Base-by-base conservation (phyloP, 2,888 invertebrate species). In the Cylindroiulus punctatus region DNA sequence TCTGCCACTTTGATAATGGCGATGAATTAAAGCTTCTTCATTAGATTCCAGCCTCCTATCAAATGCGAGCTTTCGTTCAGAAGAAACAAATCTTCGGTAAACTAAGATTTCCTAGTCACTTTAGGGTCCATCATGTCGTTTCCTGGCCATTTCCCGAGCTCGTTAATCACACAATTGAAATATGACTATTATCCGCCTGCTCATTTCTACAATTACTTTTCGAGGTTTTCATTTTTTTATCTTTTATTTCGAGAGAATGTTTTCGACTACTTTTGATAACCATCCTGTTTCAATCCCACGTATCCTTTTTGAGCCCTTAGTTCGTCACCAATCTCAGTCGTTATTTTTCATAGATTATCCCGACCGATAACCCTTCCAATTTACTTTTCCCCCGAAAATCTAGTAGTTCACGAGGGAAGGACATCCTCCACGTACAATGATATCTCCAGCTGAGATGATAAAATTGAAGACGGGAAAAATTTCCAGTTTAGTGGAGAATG, bases 91-190 rank as follows among this genome's bases (percentile, higher is more conserved):
- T n/a, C 52, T n/a, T 52, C 2, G 52, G 26, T 65, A 65, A 65
- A 65, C 65, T 65, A 65, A 65, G 65, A 65, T 65, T 65, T 65
- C 65, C 65, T 65, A 65, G 65, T 65, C 65, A 65, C 65, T 65
- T 65, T 65, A 65, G 22, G 65, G 65, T 65, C 65, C 26, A 65
- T 65, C 65, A 26, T 65, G 65, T 26, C 65, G 65, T 65, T 65
- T 65, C 65, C 65, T 65, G 65, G 65, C 65, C 65, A 65, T 65
- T 65, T 65, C 65, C 65, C 65, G 26, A n/a, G 65, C 65, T 65
- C 65, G 65, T 65, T 65, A 65, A 65, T 65, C 65, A 65, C 65
- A 65, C 65, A 65, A 22, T 65, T 65, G 65, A 65, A 22, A 26
- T 65, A 65, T 65, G n/a, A 65, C 65, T 22, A 65, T 65, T 65